Percentiles rank a stretch among this genome's conserved stretches.
Conservation (phyloP, 2,113 vertebrate species). For the Sylvia atricapilla region DNA sequence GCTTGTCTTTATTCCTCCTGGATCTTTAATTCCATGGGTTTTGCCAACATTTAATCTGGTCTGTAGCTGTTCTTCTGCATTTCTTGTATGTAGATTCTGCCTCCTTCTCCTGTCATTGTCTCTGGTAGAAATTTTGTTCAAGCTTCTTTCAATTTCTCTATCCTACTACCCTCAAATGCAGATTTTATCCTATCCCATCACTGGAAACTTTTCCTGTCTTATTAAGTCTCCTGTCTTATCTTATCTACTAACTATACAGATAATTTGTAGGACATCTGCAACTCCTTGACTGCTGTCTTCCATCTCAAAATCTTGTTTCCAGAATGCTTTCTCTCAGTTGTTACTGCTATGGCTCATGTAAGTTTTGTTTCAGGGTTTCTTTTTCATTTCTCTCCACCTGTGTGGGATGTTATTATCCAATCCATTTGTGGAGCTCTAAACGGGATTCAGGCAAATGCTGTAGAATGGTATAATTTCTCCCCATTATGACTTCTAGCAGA, state of each 20-base stretch:
- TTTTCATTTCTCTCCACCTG: background rate
- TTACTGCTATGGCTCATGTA: background rate
- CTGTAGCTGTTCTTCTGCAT: background rate
- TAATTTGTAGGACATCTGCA: background rate
- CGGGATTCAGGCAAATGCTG: background rate
- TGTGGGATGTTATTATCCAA: background rate
- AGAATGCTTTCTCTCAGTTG: background rate
- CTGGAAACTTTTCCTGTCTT: background rate
- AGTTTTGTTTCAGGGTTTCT: background rate
- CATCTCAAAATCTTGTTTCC: background rate
- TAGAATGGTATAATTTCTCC: background rate
- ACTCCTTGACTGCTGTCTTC: background rate
- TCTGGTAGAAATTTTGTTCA: background rate
- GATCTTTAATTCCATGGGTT: background rate
- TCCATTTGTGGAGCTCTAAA: background rate
- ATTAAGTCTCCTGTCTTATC: too few species aligned
- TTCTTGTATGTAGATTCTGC: background rate
- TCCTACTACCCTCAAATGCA: background rate
- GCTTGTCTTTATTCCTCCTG: background rate
- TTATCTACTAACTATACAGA: too few species aligned
- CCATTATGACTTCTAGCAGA: background rate
- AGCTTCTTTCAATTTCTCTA: background rate
- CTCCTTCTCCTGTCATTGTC: background rate
- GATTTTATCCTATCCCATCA: background rate
- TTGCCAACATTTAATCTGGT: background rate